Evolutionary conservation across 2,113 vertebrate species (phyloP).

Genomic region (Dromaius novaehollandiae): DNA sequence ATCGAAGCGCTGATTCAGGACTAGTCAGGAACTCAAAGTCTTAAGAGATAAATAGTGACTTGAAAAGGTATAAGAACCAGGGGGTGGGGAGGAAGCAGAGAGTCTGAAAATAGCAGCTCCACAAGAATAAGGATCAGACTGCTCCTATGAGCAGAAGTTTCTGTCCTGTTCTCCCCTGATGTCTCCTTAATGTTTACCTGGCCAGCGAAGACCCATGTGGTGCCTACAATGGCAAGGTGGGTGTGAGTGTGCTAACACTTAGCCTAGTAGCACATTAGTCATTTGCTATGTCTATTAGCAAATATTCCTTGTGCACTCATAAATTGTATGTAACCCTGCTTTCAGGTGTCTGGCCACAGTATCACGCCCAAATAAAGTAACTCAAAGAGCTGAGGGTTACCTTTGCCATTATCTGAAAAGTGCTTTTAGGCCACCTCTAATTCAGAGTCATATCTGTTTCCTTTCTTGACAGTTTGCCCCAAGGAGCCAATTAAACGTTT

Average conservation of each 20-base stretch:
- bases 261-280: neutral
- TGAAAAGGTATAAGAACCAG: neutral
- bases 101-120: neutral
- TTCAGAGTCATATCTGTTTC: neutral
- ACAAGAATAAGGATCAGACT: neutral
- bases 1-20: neutral
- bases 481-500: slow-evolving; percentile 60
- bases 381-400: neutral
- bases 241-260: fast-evolving
- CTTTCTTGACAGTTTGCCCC: slow-evolving; percentile 25
- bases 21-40: neutral
- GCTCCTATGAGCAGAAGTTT: neutral
- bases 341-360: neutral
- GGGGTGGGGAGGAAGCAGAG: too few relatives aligned
- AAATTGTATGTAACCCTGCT: neutral
- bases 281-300: neutral
- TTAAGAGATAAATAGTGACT: neutral
- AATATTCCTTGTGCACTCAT: neutral
- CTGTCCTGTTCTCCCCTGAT: neutral
- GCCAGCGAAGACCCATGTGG: neutral
- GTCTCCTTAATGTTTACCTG: neutral
- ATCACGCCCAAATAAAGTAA: neutral
- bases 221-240: neutral
- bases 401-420: neutral
- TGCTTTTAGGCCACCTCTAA: slow-evolving; percentile 29